Evolutionary conservation across 2,797 vertebrate species (phyloP).

Genomic region (Falco biarmicus): DNA sequence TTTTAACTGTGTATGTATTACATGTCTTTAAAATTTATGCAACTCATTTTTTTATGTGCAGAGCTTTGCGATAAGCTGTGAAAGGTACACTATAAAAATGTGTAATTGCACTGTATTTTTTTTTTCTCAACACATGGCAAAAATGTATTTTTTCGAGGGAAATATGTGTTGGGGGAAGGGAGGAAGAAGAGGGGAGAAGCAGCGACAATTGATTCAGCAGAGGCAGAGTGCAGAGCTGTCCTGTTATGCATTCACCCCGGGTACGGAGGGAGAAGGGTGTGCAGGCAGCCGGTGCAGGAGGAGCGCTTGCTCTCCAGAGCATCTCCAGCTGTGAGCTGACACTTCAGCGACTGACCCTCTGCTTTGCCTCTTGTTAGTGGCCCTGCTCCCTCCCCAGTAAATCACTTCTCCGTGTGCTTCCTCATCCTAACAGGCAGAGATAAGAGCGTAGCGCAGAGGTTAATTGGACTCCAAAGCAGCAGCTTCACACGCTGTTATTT

Average conservation of each 20-base stretch:
- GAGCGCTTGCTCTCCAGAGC: background rate
- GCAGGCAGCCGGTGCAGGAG: background rate
- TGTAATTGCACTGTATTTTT: slow-evolving; percentile 53
- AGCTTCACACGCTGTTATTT: fast-evolving
- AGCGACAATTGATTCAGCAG: background rate
- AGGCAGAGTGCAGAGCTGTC: background rate
- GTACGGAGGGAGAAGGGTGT: background rate
- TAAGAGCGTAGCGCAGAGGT: background rate
- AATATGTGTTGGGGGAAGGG: background rate
- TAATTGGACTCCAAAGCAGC: background rate
- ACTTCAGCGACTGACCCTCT: background rate
- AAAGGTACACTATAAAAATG: slow-evolving; percentile 44
- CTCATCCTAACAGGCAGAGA: background rate
- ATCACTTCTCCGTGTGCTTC: background rate
- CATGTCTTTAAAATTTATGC: slow-evolving; percentile 61
- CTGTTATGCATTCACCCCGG: background rate
- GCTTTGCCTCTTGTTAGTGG: background rate
- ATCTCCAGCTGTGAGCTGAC: background rate
- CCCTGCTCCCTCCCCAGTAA: background rate
- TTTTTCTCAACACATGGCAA: background rate
- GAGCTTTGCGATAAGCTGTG: slow-evolving; percentile 1
- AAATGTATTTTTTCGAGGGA: background rate
- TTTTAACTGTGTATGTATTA: slow-evolving; percentile 53
- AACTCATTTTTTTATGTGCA: slow-evolving; percentile 55
- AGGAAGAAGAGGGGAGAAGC: background rate